phyloP scores from a whole-genome alignment of 2,888 invertebrate genomes.

The Gerris lacustris region DNA sequence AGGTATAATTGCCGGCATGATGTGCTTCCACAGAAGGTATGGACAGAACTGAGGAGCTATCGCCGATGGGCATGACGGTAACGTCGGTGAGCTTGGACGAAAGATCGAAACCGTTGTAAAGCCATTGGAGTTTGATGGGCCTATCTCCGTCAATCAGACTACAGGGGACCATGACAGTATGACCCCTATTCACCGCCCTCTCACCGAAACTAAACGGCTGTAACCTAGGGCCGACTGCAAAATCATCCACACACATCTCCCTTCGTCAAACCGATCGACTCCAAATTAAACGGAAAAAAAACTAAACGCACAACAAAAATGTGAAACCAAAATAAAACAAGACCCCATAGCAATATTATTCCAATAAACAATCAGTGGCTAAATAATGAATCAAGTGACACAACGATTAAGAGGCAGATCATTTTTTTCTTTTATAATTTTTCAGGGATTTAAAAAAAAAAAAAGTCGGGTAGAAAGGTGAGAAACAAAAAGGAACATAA shows the following conservation, averaged over 20 bases:
- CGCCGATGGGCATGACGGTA: constrained; percentile 34
- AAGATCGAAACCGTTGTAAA: constrained; percentile 38
- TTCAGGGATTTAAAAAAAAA: constrained; percentile 4
- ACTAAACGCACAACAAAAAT: constrained; percentile 11
- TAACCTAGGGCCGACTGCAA: constrained; percentile 36
- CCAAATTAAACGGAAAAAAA: constrained; percentile 13
- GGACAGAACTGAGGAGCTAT: constrained; percentile 36
- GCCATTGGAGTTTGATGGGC: constrained; percentile 64
- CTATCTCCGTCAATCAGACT: constrained; percentile 62
- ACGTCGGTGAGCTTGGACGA: constrained; percentile 23
- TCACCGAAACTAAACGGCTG: constrained; percentile 37
- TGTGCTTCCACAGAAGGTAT: constrained; percentile 24
- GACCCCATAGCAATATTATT: no score
- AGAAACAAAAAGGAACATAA: background rate
- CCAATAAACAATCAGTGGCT: no score
- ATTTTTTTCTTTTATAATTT: background rate
- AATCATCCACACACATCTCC: background rate
- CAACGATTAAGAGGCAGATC: background rate
- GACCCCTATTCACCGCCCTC: constrained; percentile 35
- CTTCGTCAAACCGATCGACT: background rate
- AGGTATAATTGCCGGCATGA: constrained; percentile 37
- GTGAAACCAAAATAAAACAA: background rate
- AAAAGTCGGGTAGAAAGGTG: background rate
- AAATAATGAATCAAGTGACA: background rate
- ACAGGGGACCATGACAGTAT: constrained; percentile 41